A percentile compares a stretch with the other conserved stretches of the same genome.
These are phyloP conservation scores for Orthochromis malagaraziensis DNA, from an alignment of 2,113 vertebrate species.

Conservation along the genomic window DNA sequence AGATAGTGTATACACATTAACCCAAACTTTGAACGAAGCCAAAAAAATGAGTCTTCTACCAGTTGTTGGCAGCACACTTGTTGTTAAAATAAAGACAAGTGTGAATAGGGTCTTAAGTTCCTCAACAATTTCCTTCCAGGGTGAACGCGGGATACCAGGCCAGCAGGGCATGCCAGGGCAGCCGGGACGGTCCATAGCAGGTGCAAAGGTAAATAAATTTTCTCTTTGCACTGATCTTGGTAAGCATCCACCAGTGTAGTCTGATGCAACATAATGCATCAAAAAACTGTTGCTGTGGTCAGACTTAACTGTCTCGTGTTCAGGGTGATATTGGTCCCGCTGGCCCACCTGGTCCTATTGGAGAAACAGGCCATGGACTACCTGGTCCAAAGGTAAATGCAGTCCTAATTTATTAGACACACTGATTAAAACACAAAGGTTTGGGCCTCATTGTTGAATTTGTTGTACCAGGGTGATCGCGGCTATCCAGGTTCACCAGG, in stretches of 20 bases:
- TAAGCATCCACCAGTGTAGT: not conserved
- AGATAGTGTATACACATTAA: not conserved
- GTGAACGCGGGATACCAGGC: constrained; percentile 81
- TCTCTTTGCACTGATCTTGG: not conserved
- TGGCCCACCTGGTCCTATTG: constrained; percentile 77
- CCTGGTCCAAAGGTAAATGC: constrained; percentile 82
- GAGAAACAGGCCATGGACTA: constrained; percentile 83
- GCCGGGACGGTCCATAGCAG: constrained; percentile 79
- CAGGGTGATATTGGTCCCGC: constrained; percentile 80
- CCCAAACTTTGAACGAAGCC: not conserved
- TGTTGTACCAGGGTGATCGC: constrained; percentile 76
- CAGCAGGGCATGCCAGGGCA: constrained; percentile 78
- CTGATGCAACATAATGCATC: not conserved
- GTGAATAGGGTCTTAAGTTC: not conserved
- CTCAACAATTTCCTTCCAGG: constrained; percentile 62
- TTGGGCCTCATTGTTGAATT: not conserved
- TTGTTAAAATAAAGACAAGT: not conserved
- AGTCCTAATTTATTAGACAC: not conserved
- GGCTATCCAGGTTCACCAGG: constrained; percentile 75
- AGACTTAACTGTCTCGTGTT: not conserved
- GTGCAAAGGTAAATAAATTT: constrained; percentile 77
- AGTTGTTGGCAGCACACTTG: not conserved
- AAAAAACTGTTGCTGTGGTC: not conserved
- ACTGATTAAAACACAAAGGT: not conserved
- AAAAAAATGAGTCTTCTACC: not conserved